phyloP scores from a whole-genome alignment of 1,140 invertebrate genomes.

The Zelostemma sp. region DNA sequence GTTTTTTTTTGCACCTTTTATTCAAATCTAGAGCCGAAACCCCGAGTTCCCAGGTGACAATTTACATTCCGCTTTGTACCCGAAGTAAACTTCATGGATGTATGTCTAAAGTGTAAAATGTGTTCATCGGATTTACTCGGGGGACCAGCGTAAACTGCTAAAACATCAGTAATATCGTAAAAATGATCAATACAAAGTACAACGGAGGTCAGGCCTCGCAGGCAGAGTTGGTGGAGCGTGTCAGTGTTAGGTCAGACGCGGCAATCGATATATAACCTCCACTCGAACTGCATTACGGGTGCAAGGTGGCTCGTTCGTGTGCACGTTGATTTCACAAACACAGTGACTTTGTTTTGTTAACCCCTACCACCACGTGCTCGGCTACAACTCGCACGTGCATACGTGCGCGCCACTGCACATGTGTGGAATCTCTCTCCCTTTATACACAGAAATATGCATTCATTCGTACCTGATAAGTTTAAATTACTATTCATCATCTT shows the following conservation, averaged over 20 bases:
- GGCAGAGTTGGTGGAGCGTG: constrained; percentile 66
- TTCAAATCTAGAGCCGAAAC: too few relatives aligned
- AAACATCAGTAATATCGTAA: constrained; percentile 53
- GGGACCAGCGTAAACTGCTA: constrained; percentile 32
- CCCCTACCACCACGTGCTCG: constrained; percentile 3
- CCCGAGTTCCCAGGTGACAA: neutral
- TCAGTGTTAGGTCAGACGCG: constrained; percentile 67
- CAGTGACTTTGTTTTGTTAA: constrained; percentile 42
- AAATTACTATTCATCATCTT: too few relatives aligned
- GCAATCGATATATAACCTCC: constrained; percentile 64
- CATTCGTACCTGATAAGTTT: too few relatives aligned
- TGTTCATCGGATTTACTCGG: constrained; percentile 8
- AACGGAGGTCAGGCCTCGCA: constrained; percentile 63
- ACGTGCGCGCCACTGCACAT: neutral
- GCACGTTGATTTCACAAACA: constrained; percentile 26
- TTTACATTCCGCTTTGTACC: neutral
- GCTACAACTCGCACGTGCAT: neutral
- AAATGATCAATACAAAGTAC: constrained; percentile 62
- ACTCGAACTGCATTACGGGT: constrained; percentile 9
- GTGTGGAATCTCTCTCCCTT: neutral
- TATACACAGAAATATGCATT: too few relatives aligned
- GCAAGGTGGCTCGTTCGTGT: constrained; percentile 17
- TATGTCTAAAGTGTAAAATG: neutral
- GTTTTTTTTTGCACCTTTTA: too few relatives aligned
- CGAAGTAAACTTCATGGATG: neutral